Evolutionary conservation across 2,113 vertebrate genomes (phyloP).

Genomic region (Dissostichus mawsoni): DNA sequence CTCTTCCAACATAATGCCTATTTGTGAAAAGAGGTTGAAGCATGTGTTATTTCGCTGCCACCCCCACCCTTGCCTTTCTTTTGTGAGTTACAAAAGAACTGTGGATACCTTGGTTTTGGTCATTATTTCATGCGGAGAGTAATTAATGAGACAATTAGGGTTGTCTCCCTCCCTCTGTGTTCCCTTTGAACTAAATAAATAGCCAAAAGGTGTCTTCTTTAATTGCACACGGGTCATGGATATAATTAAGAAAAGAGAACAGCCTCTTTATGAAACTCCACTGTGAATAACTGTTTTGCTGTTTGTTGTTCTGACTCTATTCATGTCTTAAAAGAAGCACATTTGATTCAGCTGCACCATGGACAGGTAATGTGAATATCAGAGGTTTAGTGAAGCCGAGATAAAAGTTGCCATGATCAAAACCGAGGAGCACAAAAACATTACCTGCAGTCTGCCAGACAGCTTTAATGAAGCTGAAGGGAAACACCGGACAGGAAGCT

Average conservation of each 20-base stretch:
- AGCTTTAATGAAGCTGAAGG: conserved; percentile 46
- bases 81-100: conserved; percentile 66
- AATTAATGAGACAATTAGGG: conserved; percentile 77
- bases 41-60: conserved; percentile 52
- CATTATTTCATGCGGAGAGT: conserved; percentile 68
- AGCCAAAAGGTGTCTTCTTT: conserved; percentile 70
- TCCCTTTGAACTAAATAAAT: conserved; percentile 70
- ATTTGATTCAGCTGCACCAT: conserved; percentile 28
- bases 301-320: conserved; percentile 24
- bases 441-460: conserved; percentile 42
- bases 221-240: conserved; percentile 64
- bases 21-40: conserved; percentile 67
- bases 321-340: conserved; percentile 19
- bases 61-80: conserved; percentile 39
- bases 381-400: conserved; percentile 13
- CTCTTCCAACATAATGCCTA: conserved; percentile 45
- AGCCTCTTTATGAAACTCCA: conserved; percentile 37
- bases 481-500: conserved; percentile 13
- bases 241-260: conserved; percentile 62
- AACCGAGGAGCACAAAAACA: conserved; percentile 43
- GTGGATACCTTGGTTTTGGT: conserved; percentile 54
- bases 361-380: conserved; percentile 26
- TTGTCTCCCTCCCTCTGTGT: conserved; percentile 46
- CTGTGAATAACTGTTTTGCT: conserved; percentile 30
- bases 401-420: conserved; percentile 62